These are phyloP conservation scores for Chaenodraco wilsoni DNA, from an alignment of 2,797 vertebrate genomes.

Conservation along the genomic window DNA sequence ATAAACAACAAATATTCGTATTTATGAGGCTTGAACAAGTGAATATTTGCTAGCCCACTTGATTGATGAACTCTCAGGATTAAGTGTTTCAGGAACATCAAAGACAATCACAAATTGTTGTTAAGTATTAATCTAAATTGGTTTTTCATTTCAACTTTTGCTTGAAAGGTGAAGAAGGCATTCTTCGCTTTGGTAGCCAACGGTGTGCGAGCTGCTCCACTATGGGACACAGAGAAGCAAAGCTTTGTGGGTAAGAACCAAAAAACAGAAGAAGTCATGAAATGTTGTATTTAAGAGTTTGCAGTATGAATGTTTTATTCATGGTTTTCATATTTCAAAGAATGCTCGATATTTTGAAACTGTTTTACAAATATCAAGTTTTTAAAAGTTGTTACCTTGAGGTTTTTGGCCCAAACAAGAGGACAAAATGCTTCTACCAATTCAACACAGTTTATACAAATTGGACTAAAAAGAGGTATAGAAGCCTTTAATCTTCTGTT, in stretches of 20 bases:
- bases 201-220: constrained; percentile 94
- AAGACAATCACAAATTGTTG: neutral
- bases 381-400: neutral
- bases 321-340: neutral
- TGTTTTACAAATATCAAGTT: neutral
- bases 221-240: constrained; percentile 98
- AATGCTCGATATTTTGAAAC: neutral
- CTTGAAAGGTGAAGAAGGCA: constrained; percentile 94
- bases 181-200: constrained; percentile 98
- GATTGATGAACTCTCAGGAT: neutral
- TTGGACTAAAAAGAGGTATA: neutral
- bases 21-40: neutral
- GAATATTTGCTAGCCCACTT: neutral
- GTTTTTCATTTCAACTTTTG: constrained; percentile 23
- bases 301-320: too few relatives aligned
- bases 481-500: neutral
- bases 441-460: too few relatives aligned
- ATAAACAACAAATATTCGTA: neutral
- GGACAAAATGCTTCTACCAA: neutral
- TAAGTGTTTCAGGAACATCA: neutral
- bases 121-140: neutral
- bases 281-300: too few relatives aligned
- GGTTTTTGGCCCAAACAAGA: neutral
- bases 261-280: neutral
- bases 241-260: constrained; percentile 95